Evolutionary conservation across 2,888 invertebrate genomes (phyloP).

Genomic region (Lasioglossum figueresi): DNA sequence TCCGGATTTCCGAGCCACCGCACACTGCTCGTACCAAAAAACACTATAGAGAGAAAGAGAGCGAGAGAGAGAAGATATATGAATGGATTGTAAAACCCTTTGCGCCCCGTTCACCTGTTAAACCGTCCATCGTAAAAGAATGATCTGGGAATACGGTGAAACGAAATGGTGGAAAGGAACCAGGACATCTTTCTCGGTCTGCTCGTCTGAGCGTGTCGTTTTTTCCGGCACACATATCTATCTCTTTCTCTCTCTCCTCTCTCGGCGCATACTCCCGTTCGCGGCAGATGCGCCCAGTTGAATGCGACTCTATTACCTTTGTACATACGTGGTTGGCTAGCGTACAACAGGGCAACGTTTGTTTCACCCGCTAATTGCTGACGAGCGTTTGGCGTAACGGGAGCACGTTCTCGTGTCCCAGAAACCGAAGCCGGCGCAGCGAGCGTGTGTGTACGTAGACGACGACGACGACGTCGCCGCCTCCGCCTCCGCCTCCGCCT

Average conservation of each 20-base stretch:
- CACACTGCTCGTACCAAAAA: neutral
- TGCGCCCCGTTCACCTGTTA: neutral
- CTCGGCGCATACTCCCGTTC: conserved; percentile 8
- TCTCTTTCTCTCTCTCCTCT: neutral
- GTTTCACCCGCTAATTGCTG: conserved; percentile 79
- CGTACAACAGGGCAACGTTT: conserved; percentile 76
- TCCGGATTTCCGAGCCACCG: neutral
- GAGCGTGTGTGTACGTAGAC: conserved; percentile 2
- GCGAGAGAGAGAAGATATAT: neutral
- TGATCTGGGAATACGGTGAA: neutral
- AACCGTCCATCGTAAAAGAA: conserved; percentile 6
- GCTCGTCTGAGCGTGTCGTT: conserved; percentile 41
- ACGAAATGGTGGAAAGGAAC: conserved; percentile 45
- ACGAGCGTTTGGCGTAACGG: conserved; percentile 79
- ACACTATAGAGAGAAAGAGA: neutral
- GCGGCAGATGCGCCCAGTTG: conserved; percentile 35
- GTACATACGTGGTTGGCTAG: conserved; percentile 61
- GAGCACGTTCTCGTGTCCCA: conserved; percentile 74
- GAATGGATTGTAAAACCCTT: neutral
- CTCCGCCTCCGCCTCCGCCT: neutral
- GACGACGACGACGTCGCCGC: neutral
- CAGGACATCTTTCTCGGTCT: conserved; percentile 56
- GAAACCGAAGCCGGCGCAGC: conserved; percentile 52
- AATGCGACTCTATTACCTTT: conserved; percentile 56
- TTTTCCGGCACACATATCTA: conserved; percentile 55